Evolutionary conservation across 2,888 invertebrate species (phyloP), one percentile per base, ranked within the genome.

Genomic region (Eilema caniola): DNA sequence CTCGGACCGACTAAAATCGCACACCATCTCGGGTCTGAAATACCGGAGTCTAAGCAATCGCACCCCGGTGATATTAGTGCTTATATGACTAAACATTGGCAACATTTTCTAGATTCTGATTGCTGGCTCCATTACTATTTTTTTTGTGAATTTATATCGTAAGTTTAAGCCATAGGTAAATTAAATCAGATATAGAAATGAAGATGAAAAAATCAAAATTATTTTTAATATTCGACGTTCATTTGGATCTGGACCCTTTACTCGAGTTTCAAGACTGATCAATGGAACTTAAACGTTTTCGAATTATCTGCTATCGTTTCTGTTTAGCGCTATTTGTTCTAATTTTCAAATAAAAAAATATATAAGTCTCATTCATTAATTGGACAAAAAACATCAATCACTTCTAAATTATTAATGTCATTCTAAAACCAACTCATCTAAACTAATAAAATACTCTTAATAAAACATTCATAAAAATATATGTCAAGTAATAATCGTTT

Each of bases 401-500:
- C n/a, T 53, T 53, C 53, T 53, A n/a, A 53, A 53, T 8, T 20
- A 47, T 60, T n/a, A 31, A 61, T 20, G 28, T n/a, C 23, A 12
- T 31, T 14, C 20, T 7, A 28, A 23, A 67, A 62, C 37, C n/a
- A 63, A 53, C n/a, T 10, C 20, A 65, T 64, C 20, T 20, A 56
- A 41, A 31, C 60, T 3, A 41, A 63, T 37, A 37, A 59, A 59
- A 63, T 28, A 33, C 70, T 53, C 20, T 37, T 62, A 62, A 47
- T 62, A 62, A 66, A 62, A 23, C 57, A 10, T 66, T 59, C 31
- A 67, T 60, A 68, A 70, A 79, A 71, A 71, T 60, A 16, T 67
- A 63, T 53, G 25, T 47, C 62, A 61, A 61, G 53, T 62, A 78
- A 74, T 74, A 79, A 68, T 73, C 62, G 41, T 74, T 78, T 61